Evolutionary conservation across 1,140 invertebrate species (phyloP).

Genomic region (Neodiprion virginianus): DNA sequence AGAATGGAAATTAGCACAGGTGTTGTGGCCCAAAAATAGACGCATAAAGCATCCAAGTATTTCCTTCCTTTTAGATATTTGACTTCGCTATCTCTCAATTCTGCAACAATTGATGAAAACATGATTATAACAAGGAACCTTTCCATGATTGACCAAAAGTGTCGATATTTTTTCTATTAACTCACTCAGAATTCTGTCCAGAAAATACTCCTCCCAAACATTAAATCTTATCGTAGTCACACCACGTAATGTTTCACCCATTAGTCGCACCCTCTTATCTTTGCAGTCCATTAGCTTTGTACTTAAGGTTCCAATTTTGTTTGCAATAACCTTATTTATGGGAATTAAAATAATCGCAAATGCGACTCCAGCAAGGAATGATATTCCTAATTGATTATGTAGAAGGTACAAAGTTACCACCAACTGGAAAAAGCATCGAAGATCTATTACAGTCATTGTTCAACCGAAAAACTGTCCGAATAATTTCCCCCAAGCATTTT

Average conservation of each 20-base stretch:
- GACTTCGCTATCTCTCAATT: conserved; percentile 74
- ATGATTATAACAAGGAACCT: conserved; percentile 19
- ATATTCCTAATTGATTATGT: conserved; percentile 86
- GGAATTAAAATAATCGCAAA: conserved; percentile 92
- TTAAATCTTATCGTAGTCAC: conserved; percentile 92
- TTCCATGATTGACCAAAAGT: conserved; percentile 6
- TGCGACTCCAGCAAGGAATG: conserved; percentile 88
- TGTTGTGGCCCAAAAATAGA: conserved; percentile 99
- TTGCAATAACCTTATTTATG: conserved; percentile 90
- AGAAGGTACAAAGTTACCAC: conserved; percentile 82
- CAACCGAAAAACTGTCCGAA: conserved; percentile 14
- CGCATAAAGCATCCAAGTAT: conserved; percentile 98
- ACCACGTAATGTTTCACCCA: conserved; percentile 87
- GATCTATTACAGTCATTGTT: conserved; percentile 23
- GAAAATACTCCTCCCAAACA: conserved; percentile 93
- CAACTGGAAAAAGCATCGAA: conserved; percentile 68
- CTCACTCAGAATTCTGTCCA: conserved; percentile 59
- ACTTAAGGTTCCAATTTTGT: conserved; percentile 88
- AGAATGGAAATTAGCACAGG: conserved; percentile 93
- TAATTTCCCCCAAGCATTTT: conserved; percentile 15
- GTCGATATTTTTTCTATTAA: conserved; percentile 10
- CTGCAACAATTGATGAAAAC: conserved; percentile 47
- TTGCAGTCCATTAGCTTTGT: conserved; percentile 90
- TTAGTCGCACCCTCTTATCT: conserved; percentile 87
- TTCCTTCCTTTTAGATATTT: conserved; percentile 84